Evolutionary conservation across 2,888 invertebrate genomes (phyloP).

Genomic region (Xiphydria camelus): DNA sequence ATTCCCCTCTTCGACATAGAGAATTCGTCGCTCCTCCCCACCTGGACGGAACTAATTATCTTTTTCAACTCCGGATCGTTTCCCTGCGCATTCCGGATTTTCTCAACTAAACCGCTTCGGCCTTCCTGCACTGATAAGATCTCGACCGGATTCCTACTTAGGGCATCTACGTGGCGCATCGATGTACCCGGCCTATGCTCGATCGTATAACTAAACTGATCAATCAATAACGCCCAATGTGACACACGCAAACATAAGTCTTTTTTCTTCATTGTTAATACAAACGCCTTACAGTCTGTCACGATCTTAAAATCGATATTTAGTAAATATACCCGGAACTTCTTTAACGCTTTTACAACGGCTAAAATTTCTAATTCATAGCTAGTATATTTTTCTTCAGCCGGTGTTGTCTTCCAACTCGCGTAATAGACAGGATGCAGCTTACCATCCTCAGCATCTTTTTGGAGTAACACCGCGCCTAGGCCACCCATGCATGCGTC

Average conservation of each 20-base stretch:
- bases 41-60: background rate
- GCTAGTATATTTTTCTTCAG: slow-evolving; percentile 8
- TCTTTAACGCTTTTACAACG: slow-evolving; percentile 11
- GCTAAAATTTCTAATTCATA: slow-evolving; percentile 12
- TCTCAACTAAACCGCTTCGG: slow-evolving; percentile 1
- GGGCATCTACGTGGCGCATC: slow-evolving; percentile 32
- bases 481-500: slow-evolving; percentile 11
- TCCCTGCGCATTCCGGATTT: background rate
- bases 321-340: slow-evolving; percentile 14
- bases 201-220: slow-evolving; percentile 27
- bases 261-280: slow-evolving; percentile 12
- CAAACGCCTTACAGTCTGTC: slow-evolving; percentile 11
- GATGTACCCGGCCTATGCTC: slow-evolving; percentile 27
- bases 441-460: slow-evolving; percentile 2
- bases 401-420: slow-evolving; percentile 13
- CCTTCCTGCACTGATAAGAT: slow-evolving; percentile 1
- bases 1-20: too few relatives aligned
- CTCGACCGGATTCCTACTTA: slow-evolving; percentile 27
- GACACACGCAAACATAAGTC: slow-evolving; percentile 13
- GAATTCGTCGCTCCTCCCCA: slow-evolving; percentile 7
- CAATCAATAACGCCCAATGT: slow-evolving; percentile 17
- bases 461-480: slow-evolving; percentile 13
- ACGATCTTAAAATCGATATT: slow-evolving; percentile 13
- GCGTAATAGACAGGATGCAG: slow-evolving; percentile 13
- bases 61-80: slow-evolving; percentile 1